Percentiles rank a stretch among this genome's conserved stretches.
phyloP scores from a whole-genome alignment of 2,888 invertebrate species.

The Limnephilus auricula region DNA sequence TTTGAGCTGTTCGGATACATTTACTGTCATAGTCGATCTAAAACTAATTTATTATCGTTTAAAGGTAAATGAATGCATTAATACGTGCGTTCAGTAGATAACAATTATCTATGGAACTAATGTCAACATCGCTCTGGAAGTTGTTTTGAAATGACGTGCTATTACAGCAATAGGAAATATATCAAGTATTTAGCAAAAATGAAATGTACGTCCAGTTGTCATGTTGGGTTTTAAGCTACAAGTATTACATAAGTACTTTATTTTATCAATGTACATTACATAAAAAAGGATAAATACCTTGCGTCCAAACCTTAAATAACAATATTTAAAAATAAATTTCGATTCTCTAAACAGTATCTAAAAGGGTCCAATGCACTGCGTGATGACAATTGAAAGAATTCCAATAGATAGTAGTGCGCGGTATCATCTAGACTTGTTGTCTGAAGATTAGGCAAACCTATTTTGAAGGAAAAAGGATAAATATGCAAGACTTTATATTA shows the following conservation, averaged over 20 bases:
- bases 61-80: background rate
- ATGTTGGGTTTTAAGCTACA: background rate
- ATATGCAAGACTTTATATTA: too few species aligned
- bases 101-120: background rate
- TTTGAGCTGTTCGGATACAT: background rate
- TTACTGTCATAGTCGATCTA: background rate
- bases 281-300: too few species aligned
- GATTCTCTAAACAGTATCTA: background rate
- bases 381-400: too few species aligned
- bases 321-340: too few species aligned
- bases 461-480: too few species aligned
- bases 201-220: background rate
- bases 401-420: too few species aligned
- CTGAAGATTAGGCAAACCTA: too few species aligned
- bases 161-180: background rate
- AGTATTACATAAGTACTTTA: background rate
- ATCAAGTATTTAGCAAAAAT: background rate
- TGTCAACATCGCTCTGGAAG: background rate
- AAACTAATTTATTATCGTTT: background rate
- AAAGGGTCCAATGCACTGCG: background rate
- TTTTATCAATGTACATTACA: too few species aligned
- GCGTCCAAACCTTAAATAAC: too few species aligned
- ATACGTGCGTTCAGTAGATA: background rate
- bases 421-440: too few species aligned
- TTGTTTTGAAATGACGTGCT: background rate